Evolutionary conservation across 2,797 vertebrate genomes (phyloP), one percentile per base, ranked within the genome.

Genomic region (Sebastiscus tertius): DNA sequence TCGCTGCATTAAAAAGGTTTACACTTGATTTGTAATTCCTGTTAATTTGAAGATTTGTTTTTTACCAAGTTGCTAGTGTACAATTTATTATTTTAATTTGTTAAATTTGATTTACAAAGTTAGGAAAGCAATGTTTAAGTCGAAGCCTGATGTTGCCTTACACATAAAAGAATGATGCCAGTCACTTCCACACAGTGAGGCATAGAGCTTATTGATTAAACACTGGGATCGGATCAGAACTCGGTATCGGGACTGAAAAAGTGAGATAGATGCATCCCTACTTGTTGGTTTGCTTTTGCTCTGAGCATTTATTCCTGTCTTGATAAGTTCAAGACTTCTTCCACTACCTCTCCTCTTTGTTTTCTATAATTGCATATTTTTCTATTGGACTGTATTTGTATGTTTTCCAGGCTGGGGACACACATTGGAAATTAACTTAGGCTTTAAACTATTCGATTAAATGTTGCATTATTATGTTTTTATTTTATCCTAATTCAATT

Each of bases 261-360:
- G 42, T 8, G 3, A 0, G 42, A 46, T 46, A 0, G 0, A 3
- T 46, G 42, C 42, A 18, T 46, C 42, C 14, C 6, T 46, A 46
- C 11, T 31, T 59, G 16, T 63, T 74, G 26, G 3, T 49, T 67
- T 54, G 22, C 10, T 81, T 68, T n/a, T 75, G 6, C 12, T 24
- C 11, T 12, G 20, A 63, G 11, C 24, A 61, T 64, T 59, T 62
- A 2, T 29, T 9, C 7, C 0, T 20, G 20, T 14, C n/a, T 73
- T 70, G 1, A 66, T 29, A 2, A 26, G 1, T 12, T 66, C 24
- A 16, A 12, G 36, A 27, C 18, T 31, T 66, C 39, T 34, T 49
- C 4, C 0, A 14, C 9, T n/a, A 16, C 60, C 13, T 66, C 3
- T 5, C 62, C 20, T 2, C 0, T 2, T 24, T 39, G 16, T 31